Conservation (phyloP, 2,797 vertebrate genomes). For the Pelodytes ibericus region DNA sequence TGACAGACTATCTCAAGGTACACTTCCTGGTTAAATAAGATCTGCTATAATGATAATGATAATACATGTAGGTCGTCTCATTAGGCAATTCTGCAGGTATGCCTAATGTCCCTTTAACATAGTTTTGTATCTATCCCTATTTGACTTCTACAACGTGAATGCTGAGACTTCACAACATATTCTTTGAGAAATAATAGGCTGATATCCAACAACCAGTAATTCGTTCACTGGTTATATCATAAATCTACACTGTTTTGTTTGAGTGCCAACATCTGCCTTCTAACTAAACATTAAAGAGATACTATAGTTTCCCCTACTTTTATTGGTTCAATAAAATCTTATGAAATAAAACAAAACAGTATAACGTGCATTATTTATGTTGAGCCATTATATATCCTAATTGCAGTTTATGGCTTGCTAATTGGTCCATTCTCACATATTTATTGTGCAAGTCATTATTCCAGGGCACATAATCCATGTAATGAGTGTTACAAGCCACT, state of each 20-base stretch:
- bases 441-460: background rate
- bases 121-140: no score
- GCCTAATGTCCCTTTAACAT: no score
- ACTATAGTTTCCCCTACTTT: slow-evolving; percentile 9
- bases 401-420: slow-evolving; percentile 25
- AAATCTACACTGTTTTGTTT: slow-evolving; percentile 12
- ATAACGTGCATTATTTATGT: slow-evolving; percentile 7
- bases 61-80: no score
- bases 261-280: slow-evolving; percentile 14
- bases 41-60: no score
- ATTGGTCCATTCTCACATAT: slow-evolving; percentile 5
- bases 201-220: background rate
- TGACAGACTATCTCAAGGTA: no score
- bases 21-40: no score
- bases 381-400: slow-evolving; percentile 4
- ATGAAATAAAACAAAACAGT: slow-evolving; percentile 17
- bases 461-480: background rate
- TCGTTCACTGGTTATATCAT: background rate
- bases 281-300: slow-evolving; percentile 13
- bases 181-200: slow-evolving; percentile 6
- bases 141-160: no score
- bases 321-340: slow-evolving; percentile 14
- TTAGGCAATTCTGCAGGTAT: no score
- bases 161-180: background rate
- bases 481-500: background rate